phyloP scores from a whole-genome alignment of 2,113 vertebrate genomes.

The Chroicocephalus ridibundus region DNA sequence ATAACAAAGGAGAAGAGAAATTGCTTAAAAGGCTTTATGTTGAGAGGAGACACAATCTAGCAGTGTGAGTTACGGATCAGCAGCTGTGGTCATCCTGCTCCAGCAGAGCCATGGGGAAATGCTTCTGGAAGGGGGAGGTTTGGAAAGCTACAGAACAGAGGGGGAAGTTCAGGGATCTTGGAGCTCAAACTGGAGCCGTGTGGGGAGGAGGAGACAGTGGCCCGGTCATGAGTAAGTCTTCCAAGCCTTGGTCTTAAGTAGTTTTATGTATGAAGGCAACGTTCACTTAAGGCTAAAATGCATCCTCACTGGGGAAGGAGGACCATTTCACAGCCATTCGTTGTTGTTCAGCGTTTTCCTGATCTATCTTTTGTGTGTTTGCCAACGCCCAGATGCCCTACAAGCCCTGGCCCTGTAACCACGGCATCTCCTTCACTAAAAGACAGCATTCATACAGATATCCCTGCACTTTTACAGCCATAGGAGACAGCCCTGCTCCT shows the following conservation, averaged over 20 bases:
- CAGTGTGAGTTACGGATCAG: neutral
- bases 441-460: neutral
- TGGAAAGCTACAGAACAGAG: neutral
- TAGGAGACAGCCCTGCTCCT: neutral
- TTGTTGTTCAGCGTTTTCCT: neutral
- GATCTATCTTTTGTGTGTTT: neutral
- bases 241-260: neutral
- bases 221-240: neutral
- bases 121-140: neutral
- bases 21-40: neutral
- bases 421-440: neutral
- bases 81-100: neutral
- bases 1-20: neutral
- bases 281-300: neutral
- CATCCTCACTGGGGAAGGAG: neutral
- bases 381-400: neutral
- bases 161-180: neutral
- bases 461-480: neutral
- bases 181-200: neutral
- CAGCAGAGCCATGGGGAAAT: accelerated
- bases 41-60: neutral
- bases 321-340: neutral
- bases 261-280: neutral
- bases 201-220: neutral
- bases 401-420: neutral